phyloP scores from a whole-genome alignment of 2,888 invertebrate genomes.

The Diabrotica balteata region DNA sequence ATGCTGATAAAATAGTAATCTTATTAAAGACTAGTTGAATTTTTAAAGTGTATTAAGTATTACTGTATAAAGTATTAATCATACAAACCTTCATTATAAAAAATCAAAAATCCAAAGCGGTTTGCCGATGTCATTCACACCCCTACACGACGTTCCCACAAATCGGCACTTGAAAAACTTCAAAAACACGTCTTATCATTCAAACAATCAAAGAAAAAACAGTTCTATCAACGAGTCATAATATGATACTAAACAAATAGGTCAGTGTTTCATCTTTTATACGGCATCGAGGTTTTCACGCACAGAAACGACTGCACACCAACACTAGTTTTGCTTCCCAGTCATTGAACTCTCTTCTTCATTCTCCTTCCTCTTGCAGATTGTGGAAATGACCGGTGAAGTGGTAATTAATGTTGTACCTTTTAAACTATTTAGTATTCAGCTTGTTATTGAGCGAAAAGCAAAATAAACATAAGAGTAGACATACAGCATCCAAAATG shows the following conservation, averaged over 20 bases:
- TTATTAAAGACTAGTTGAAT: too few relatives aligned
- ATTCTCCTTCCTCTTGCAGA: slow-evolving; percentile 6
- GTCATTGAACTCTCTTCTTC: slow-evolving; percentile 21
- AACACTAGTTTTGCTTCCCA: slow-evolving; percentile 7
- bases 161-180: slow-evolving; percentile 12
- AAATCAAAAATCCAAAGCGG: slow-evolving; percentile 34
- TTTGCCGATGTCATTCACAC: slow-evolving; percentile 36
- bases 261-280: slow-evolving; percentile 59
- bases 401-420: too few relatives aligned
- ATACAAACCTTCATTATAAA: slow-evolving; percentile 40
- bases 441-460: too few relatives aligned
- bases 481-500: too few relatives aligned
- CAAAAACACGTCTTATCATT: slow-evolving; percentile 9
- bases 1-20: too few relatives aligned
- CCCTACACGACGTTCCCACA: slow-evolving; percentile 12
- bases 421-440: too few relatives aligned
- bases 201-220: slow-evolving; percentile 7
- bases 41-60: too few relatives aligned
- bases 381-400: slow-evolving; percentile 1
- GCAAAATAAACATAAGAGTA: too few relatives aligned
- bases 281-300: slow-evolving; percentile 38
- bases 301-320: slow-evolving; percentile 16
- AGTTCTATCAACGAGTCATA: slow-evolving; percentile 29
- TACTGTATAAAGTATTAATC: too few relatives aligned
- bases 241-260: slow-evolving; percentile 58